Evolutionary conservation across 2,113 vertebrate species (phyloP), one percentile per base, ranked within the genome.

Genomic region (Thinocorus orbignyianus): DNA sequence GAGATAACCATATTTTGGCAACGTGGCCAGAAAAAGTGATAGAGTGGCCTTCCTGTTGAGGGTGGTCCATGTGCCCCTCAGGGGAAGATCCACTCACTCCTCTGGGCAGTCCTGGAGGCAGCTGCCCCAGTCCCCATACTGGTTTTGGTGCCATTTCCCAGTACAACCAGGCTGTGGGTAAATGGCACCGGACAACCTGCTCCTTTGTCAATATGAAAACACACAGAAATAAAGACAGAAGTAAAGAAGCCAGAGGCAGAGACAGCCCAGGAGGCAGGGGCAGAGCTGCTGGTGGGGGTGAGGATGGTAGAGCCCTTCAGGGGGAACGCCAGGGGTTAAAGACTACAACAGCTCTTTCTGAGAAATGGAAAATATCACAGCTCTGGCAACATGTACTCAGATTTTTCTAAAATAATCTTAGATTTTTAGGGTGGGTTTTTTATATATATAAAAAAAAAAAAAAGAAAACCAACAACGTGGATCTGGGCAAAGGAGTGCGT

Each of bases 401-500:
- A 69, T 49, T 80, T 91, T 69, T 89, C 91, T 76, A 83, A 93
- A 95, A 81, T 68, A 89, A 78, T 70, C 83, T 72, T 65, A 57
- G 31, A 28, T 72, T 94, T 81, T 85, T 52, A 9, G 25, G 41
- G 31, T 74, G 23, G 46, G 9, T 46, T 46, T 9, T 54, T 19
- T 17, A n/a, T n/a, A n/a, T n/a, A n/a, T 58, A 39, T 25, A 12
- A 4, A 35, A 54, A 15, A 80, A 37, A 41, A 41, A 41, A 10
- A 41, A 41, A 41, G 13, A 41, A 41, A 41, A 41, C 41, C 41
- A 41, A 41, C 41, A 41, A 41, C 41, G 10, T 58, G 61, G 46
- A 92, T 97, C 78, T 91, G 83, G 86, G 94, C 73, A 94, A 90
- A 83, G 68, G 74, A 95, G 61, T 76, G 86, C 86, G 74, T 93